phyloP scores from a whole-genome alignment of 2,113 vertebrate genomes.

The Cisticola juncidis region DNA sequence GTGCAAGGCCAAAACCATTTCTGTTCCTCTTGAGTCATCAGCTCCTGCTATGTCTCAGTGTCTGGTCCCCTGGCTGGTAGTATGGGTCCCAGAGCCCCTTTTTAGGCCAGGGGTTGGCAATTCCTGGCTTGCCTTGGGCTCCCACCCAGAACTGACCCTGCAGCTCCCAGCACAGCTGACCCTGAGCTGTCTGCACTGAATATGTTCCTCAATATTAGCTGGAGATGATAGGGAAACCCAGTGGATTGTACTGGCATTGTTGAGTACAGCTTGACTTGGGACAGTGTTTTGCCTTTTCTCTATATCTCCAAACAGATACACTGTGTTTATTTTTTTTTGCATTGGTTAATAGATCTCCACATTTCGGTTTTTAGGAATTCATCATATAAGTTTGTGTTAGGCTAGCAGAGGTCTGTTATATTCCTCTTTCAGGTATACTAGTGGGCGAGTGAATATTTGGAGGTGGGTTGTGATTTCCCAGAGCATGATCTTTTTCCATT shows the following conservation, averaged over 20 bases:
- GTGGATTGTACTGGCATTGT: neutral
- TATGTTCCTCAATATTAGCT: neutral
- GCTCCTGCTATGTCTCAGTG: neutral
- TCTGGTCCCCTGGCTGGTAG: neutral
- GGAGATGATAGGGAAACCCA: neutral
- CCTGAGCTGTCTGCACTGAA: fast-evolving
- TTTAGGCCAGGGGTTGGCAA: neutral
- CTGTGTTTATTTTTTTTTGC: neutral
- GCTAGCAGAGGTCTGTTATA: neutral
- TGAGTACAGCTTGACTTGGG: neutral
- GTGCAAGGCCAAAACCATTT: fast-evolving
- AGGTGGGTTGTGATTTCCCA: neutral
- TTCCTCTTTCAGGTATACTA: neutral
- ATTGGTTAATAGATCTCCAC: neutral
- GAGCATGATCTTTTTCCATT: neutral
- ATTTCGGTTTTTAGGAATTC: neutral
- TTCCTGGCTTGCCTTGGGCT: neutral
- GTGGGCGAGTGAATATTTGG: fast-evolving
- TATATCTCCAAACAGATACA: neutral
- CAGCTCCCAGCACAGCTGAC: neutral
- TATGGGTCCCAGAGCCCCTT: neutral
- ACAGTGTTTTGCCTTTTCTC: neutral
- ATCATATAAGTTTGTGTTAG: fast-evolving
- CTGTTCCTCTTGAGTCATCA: neutral
- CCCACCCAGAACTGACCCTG: neutral